Conservation (phyloP, 2,888 invertebrate species). For the Chymomyza fuscimana region DNA sequence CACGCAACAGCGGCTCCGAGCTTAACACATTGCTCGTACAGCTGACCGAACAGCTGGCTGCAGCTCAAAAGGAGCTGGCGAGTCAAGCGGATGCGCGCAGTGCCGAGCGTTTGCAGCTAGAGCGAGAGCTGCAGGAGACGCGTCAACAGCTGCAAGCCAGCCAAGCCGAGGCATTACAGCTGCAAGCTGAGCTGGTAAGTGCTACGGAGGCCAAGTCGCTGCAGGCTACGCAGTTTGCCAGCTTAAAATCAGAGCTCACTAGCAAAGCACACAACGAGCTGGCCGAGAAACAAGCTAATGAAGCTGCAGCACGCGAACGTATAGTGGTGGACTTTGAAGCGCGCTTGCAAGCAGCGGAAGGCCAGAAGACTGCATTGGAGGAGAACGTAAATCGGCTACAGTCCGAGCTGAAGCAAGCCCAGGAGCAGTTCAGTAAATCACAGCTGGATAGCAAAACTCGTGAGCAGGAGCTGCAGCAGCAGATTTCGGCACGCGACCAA, state of each 20-base stretch:
- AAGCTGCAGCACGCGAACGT: slow-evolving; percentile 40
- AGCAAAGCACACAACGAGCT: slow-evolving; percentile 28
- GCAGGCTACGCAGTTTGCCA: slow-evolving; percentile 43
- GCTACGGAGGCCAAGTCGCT: slow-evolving; percentile 25
- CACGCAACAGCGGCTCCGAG: slow-evolving; percentile 42
- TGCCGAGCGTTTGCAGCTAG: slow-evolving; percentile 54
- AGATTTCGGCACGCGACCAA: slow-evolving; percentile 36
- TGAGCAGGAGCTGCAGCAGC: slow-evolving; percentile 47
- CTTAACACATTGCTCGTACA: slow-evolving; percentile 53
- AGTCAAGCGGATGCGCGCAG: slow-evolving; percentile 56
- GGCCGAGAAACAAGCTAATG: slow-evolving; percentile 30
- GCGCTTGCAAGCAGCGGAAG: slow-evolving; percentile 43
- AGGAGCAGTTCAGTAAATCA: slow-evolving; percentile 53
- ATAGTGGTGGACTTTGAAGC: slow-evolving; percentile 47
- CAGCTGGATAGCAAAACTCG: slow-evolving; percentile 50
- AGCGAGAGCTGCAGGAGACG: slow-evolving; percentile 60
- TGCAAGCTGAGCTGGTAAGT: slow-evolving; percentile 33
- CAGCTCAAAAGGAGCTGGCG: slow-evolving; percentile 54
- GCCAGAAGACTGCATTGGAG: slow-evolving; percentile 42
- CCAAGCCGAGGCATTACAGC: slow-evolving; percentile 41
- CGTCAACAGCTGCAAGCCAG: slow-evolving; percentile 56
- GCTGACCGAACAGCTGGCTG: slow-evolving; percentile 57
- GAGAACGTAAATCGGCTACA: slow-evolving; percentile 48
- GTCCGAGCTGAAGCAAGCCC: slow-evolving; percentile 19
- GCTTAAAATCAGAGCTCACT: slow-evolving; percentile 29